Percentiles rank a stretch among this genome's conserved stretches.
Evolutionary conservation across 2,888 invertebrate genomes (phyloP).

Genomic region (Exocentrus adspersus): DNA sequence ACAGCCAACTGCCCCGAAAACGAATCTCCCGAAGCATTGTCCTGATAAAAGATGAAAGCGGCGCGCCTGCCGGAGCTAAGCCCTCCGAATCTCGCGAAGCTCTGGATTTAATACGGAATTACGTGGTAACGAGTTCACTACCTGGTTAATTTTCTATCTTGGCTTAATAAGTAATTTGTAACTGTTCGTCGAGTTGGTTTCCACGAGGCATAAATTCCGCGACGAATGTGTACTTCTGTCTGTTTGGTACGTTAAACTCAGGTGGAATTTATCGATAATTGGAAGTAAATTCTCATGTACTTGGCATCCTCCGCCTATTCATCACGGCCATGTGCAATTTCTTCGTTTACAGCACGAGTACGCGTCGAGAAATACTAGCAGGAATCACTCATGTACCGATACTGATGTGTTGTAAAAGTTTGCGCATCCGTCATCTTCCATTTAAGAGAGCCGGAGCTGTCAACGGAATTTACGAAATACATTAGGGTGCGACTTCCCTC

Average conservation of each 20-base stretch:
- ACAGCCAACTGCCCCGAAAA: conserved; percentile 13
- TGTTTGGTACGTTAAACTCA: background rate
- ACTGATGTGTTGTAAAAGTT: conserved; percentile 8
- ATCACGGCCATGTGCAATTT: background rate
- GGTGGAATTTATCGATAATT: background rate
- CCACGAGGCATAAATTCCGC: background rate
- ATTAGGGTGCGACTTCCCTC: conserved; percentile 9
- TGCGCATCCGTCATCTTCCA: conserved; percentile 4
- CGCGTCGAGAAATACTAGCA: background rate
- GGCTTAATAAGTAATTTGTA: conserved; percentile 15
- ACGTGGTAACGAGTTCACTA: conserved; percentile 15
- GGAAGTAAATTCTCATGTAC: no score
- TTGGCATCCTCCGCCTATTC: background rate
- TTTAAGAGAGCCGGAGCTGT: conserved; percentile 3
- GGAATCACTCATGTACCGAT: background rate
- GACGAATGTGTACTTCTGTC: background rate
- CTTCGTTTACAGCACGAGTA: background rate
- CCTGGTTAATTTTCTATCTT: conserved; percentile 24
- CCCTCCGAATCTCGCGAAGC: conserved; percentile 6
- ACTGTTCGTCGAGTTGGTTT: conserved; percentile 8
- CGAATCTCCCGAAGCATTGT: conserved; percentile 15
- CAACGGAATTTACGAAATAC: conserved; percentile 17
- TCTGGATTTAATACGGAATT: conserved; percentile 10
- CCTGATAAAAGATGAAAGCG: conserved; percentile 24
- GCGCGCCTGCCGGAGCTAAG: background rate